Percentiles rank a stretch among this genome's conserved stretches.
Conservation (phyloP, 2,797 vertebrate species). For the Cuniculus paca region DNA sequence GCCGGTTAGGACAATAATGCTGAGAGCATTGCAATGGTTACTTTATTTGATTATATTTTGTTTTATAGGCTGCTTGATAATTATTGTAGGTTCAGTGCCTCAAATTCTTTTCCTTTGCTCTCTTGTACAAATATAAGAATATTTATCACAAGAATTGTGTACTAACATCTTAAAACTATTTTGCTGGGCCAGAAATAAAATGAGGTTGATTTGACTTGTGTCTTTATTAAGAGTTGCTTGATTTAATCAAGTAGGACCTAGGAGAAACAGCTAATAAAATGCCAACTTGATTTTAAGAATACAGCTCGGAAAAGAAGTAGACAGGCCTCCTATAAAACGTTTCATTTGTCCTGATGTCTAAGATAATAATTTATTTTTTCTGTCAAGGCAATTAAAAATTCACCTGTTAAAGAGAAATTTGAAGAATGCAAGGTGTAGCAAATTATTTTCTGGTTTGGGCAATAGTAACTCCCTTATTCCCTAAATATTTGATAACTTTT, state of each 20-base stretch:
- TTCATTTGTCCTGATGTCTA: conserved; percentile 49
- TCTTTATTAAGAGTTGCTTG: conserved; percentile 51
- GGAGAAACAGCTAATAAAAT: conserved; percentile 49
- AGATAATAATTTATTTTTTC: conserved; percentile 2
- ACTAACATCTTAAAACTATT: conserved; percentile 19
- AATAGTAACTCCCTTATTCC: neutral
- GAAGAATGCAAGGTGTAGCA: conserved; percentile 7
- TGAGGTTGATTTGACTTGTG: neutral
- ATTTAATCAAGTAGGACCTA: neutral
- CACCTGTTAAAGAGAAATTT: conserved; percentile 39
- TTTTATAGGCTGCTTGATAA: conserved; percentile 32
- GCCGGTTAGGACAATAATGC: conserved; percentile 45
- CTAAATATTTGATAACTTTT: conserved; percentile 5
- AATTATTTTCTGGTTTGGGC: conserved; percentile 27
- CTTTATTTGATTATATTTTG: conserved; percentile 66
- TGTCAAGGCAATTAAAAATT: conserved; percentile 34
- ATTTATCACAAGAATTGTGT: neutral
- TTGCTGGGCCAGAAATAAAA: conserved; percentile 32
- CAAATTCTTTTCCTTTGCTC: neutral
- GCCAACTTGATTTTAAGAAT: conserved; percentile 37
- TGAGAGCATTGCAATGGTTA: conserved; percentile 64
- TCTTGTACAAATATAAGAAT: conserved; percentile 31
- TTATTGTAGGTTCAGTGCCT: neutral
- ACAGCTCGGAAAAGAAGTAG: neutral
- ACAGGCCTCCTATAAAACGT: neutral